Percentiles rank a stretch among this genome's conserved stretches.
phyloP scores from a whole-genome alignment of 2,888 invertebrate species.

The Apotomis betuletana region DNA sequence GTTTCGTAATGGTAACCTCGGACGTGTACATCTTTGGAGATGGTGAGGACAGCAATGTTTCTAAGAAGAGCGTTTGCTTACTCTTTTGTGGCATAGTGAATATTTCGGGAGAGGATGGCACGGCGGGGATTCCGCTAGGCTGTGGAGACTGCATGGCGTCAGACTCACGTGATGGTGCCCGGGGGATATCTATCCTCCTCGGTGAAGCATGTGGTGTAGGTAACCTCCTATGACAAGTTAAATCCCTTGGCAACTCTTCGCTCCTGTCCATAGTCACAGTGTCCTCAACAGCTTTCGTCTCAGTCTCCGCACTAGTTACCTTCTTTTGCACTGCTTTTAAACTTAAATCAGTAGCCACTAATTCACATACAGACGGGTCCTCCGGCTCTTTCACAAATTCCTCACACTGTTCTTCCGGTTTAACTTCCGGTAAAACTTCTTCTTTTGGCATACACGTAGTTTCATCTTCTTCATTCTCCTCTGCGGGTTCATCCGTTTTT shows the following conservation, averaged over 20 bases:
- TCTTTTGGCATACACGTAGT: conserved; percentile 45
- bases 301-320: conserved; percentile 51
- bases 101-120: conserved; percentile 88
- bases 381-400: conserved; percentile 51
- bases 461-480: conserved; percentile 46
- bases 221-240: conserved; percentile 82
- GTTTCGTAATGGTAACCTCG: conserved; percentile 80
- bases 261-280: conserved; percentile 68
- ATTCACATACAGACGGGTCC: conserved; percentile 57
- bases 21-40: conserved; percentile 84
- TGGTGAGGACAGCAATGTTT: conserved; percentile 85
- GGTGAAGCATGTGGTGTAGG: conserved; percentile 76
- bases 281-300: conserved; percentile 63
- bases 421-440: conserved; percentile 14
- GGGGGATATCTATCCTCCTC: conserved; percentile 75
- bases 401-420: conserved; percentile 29
- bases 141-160: conserved; percentile 89
- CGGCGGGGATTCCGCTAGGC: conserved; percentile 87
- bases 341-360: conserved; percentile 84
- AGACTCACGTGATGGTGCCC: conserved; percentile 87
- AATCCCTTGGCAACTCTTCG: conserved; percentile 85
- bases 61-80: conserved; percentile 84
- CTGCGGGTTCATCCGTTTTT: conserved; percentile 45
- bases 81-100: conserved; percentile 78
- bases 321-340: conserved; percentile 68